phyloP scores from a whole-genome alignment of 2,797 vertebrate genomes.

The Margarornis squamiger region DNA sequence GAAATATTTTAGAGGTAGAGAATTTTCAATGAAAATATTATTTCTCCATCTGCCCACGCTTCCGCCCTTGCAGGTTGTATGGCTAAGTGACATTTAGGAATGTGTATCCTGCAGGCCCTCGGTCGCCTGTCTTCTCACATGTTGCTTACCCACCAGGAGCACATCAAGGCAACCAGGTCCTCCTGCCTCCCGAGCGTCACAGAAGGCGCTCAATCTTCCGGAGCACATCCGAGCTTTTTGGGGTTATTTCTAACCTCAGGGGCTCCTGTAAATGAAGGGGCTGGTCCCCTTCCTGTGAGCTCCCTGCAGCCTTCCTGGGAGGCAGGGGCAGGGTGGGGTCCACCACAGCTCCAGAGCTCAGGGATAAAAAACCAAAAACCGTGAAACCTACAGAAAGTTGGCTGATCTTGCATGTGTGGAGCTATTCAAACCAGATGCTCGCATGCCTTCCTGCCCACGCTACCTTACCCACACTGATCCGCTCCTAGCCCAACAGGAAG shows the following conservation, averaged over 20 bases:
- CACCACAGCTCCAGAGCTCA: background rate
- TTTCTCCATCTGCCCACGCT: constrained; percentile 70
- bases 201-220: constrained; percentile 54
- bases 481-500: constrained; percentile 56
- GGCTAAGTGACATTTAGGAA: constrained; percentile 72
- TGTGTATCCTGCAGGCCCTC: constrained; percentile 55
- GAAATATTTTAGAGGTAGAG: constrained; percentile 73
- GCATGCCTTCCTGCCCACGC: constrained; percentile 71
- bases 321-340: constrained; percentile 38
- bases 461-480: constrained; percentile 63
- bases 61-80: constrained; percentile 66
- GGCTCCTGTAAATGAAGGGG: background rate
- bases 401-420: constrained; percentile 26
- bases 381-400: constrained; percentile 54
- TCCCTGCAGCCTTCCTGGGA: background rate
- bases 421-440: constrained; percentile 72
- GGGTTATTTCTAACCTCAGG: background rate
- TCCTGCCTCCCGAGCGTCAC: constrained; percentile 41
- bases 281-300: background rate
- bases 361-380: constrained; percentile 17
- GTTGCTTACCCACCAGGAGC: constrained; percentile 49
- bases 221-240: background rate
- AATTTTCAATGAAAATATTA: constrained; percentile 75
- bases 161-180: background rate
- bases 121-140: constrained; percentile 3